Conservation (phyloP, 2,113 vertebrate species). For the Ellobius talpinus region DNA sequence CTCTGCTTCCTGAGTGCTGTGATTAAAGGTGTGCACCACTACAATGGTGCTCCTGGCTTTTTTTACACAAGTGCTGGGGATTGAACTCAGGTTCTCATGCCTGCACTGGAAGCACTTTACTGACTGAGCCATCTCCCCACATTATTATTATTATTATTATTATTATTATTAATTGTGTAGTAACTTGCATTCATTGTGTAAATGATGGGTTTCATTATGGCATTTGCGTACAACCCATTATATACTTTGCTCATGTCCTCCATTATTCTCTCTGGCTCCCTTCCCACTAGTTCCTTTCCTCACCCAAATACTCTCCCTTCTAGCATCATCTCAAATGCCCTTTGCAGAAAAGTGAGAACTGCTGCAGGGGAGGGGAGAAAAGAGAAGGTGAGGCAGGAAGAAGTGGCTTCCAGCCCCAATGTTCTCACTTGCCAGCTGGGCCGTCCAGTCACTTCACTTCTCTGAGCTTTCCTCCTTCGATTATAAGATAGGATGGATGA, state of each 20-base stretch:
- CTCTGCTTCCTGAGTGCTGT: not conserved
- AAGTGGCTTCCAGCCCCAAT: not conserved
- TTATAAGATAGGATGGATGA: not conserved
- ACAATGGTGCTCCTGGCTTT: not conserved
- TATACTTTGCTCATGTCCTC: not conserved
- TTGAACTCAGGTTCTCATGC: not conserved
- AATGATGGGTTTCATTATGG: not conserved
- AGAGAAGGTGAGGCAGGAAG: not conserved
- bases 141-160: not conserved
- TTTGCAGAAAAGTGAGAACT: slow-evolving; percentile 19
- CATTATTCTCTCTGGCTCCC: not conserved
- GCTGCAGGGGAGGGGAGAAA: not conserved
- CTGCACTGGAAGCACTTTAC: not conserved
- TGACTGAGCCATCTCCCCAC: not conserved
- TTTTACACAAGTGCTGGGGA: not conserved
- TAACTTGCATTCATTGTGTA: not conserved
- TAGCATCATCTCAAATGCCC: not conserved
- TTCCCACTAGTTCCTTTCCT: not conserved
- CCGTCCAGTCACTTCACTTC: not conserved
- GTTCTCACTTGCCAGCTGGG: slow-evolving; percentile 16
- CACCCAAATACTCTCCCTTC: not conserved
- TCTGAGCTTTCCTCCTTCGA: not conserved
- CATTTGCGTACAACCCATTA: no score
- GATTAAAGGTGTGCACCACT: not conserved
- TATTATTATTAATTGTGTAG: not conserved